A percentile compares a stretch with the other conserved stretches of the same genome.
phyloP scores from a whole-genome alignment of 2,113 vertebrate genomes.

The Illadopsis cleaveri region DNA sequence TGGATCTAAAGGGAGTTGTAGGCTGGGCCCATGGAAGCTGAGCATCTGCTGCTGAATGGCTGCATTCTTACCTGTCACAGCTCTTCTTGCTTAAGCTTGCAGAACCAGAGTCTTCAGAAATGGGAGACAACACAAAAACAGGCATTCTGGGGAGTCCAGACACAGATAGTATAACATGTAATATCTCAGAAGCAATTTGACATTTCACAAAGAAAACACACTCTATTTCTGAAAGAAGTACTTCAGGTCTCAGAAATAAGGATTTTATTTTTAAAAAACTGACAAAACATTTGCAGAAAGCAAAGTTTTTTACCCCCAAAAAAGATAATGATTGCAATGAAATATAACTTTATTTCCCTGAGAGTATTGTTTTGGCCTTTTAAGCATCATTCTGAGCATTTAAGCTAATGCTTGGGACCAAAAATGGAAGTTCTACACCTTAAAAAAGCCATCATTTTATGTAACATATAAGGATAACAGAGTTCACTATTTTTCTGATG shows the following conservation, averaged over 20 bases:
- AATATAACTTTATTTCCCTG: neutral
- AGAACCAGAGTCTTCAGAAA: neutral
- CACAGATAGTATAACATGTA: neutral
- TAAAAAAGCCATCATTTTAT: neutral
- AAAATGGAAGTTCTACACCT: neutral
- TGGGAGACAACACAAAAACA: neutral
- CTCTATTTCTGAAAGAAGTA: neutral
- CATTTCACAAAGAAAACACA: neutral
- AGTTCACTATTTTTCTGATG: neutral
- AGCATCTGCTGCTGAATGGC: neutral
- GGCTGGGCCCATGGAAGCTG: neutral
- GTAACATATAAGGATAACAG: neutral
- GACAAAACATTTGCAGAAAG: neutral
- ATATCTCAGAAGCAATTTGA: neutral
- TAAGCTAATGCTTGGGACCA: neutral
- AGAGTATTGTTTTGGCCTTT: neutral
- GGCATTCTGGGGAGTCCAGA: neutral
- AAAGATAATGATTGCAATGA: neutral
- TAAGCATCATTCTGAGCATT: neutral
- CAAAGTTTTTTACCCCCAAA: neutral
- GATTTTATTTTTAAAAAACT: neutral
- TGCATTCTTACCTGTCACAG: neutral
- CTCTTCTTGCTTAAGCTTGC: neutral
- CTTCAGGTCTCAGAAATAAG: neutral
- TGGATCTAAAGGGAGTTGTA: neutral